Conservation (phyloP, 2,797 vertebrate species). For the Peromyscus eremicus region DNA sequence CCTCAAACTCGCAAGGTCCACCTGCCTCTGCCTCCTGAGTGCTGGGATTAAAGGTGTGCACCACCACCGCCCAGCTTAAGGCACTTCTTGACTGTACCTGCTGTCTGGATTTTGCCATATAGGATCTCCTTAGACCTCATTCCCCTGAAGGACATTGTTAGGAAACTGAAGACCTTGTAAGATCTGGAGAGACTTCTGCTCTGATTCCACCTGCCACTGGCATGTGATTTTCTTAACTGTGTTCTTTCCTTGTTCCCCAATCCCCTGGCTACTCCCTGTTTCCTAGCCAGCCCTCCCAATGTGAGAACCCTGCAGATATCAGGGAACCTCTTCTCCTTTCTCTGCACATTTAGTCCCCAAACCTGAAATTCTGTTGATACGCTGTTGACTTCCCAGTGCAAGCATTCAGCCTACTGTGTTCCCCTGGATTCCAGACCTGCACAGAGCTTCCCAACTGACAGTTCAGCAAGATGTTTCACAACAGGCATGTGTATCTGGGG, state of each 20-base stretch:
- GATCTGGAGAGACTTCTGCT: neutral
- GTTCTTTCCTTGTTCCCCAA: neutral
- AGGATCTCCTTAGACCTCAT: neutral
- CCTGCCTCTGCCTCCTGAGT: too few relatives aligned
- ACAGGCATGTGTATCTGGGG: neutral
- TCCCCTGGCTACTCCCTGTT: neutral
- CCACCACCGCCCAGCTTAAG: neutral
- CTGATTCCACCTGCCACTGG: neutral
- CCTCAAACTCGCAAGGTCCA: too few relatives aligned
- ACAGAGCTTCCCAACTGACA: neutral
- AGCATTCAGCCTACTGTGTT: neutral
- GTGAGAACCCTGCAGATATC: neutral
- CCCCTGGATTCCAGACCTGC: neutral
- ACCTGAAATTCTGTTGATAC: neutral
- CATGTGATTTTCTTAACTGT: neutral
- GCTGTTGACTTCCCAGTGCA: neutral
- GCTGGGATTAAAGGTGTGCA: too few relatives aligned
- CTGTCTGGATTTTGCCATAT: neutral
- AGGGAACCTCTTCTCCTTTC: neutral
- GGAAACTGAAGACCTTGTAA: neutral
- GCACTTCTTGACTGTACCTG: neutral
- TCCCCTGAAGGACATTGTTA: neutral
- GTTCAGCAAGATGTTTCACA: neutral
- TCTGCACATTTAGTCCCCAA: neutral
- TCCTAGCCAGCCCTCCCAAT: neutral